These are phyloP conservation scores for Herminia tarsipennalis DNA, from an alignment of 2,888 invertebrate species.

Conservation along the genomic window DNA sequence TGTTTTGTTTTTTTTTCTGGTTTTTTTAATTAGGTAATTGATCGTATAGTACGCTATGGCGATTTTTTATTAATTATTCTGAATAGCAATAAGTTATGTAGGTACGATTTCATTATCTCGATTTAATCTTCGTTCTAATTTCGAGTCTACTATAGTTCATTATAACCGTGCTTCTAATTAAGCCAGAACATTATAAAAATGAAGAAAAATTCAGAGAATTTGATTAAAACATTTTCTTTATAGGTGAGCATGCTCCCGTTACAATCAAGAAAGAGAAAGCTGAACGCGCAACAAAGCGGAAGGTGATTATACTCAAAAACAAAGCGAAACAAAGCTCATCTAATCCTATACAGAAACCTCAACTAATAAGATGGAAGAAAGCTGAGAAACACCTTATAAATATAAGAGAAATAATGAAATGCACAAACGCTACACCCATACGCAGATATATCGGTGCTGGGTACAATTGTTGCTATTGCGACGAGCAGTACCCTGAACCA, in stretches of 20 bases:
- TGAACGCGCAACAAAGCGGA: not conserved
- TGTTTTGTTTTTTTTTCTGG: no score
- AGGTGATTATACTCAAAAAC: not conserved
- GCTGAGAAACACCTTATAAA: constrained; percentile 17
- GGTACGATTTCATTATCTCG: no score
- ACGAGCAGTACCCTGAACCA: constrained; percentile 37
- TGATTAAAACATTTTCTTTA: not conserved
- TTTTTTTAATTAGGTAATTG: no score
- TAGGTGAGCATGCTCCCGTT: not conserved
- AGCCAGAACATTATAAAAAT: no score
- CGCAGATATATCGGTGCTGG: constrained; percentile 18
- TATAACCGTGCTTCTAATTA: no score
- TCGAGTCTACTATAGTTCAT: no score
- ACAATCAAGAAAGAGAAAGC: not conserved
- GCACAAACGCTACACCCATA: constrained; percentile 48
- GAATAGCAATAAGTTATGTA: no score
- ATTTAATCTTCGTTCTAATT: no score
- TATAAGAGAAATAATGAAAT: constrained; percentile 6
- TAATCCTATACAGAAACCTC: not conserved
- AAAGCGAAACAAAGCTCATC: not conserved
- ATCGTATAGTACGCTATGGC: no score
- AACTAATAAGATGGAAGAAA: not conserved
- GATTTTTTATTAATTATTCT: no score
- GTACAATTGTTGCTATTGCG: constrained; percentile 49
- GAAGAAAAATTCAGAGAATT: not conserved